These are phyloP conservation scores for Megaceryle alcyon DNA, from an alignment of 2,797 vertebrate species.

Conservation along the genomic window DNA sequence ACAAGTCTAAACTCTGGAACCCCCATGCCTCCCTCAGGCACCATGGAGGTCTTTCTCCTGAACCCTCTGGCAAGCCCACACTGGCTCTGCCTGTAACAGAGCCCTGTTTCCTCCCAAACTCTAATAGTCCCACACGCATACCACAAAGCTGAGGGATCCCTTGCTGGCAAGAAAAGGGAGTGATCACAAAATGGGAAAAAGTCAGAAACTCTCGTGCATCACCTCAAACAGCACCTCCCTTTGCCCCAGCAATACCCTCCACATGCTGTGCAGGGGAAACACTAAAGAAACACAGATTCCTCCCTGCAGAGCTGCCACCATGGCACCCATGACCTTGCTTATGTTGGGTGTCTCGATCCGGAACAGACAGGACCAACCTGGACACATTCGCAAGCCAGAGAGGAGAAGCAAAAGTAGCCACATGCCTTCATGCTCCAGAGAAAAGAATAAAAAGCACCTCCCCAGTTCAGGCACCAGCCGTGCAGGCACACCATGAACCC, in stretches of 20 bases:
- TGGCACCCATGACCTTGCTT: fast-evolving
- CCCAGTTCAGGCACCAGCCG: fast-evolving
- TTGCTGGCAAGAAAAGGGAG: neutral
- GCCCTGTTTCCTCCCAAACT: neutral
- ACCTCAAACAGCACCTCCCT: neutral
- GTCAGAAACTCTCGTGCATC: fast-evolving
- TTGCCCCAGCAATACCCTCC: neutral
- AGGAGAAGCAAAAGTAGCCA: neutral
- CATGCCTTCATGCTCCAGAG: fast-evolving
- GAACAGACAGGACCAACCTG: fast-evolving
- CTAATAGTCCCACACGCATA: fast-evolving
- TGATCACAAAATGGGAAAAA: fast-evolving
- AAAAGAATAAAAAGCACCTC: neutral
- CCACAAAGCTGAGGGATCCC: neutral
- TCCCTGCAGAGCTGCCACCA: neutral
- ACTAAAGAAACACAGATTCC: no score
- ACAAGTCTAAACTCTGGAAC: no score
- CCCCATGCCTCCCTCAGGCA: neutral
- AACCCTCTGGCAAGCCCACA: neutral
- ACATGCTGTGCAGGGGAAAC: fast-evolving
- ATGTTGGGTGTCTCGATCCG: fast-evolving
- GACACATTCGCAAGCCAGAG: neutral
- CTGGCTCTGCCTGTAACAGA: fast-evolving
- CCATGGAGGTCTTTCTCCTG: fast-evolving
- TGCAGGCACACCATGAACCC: fast-evolving